phyloP scores from a whole-genome alignment of 2,797 vertebrate species.

The Pipistrellus kuhlii region DNA sequence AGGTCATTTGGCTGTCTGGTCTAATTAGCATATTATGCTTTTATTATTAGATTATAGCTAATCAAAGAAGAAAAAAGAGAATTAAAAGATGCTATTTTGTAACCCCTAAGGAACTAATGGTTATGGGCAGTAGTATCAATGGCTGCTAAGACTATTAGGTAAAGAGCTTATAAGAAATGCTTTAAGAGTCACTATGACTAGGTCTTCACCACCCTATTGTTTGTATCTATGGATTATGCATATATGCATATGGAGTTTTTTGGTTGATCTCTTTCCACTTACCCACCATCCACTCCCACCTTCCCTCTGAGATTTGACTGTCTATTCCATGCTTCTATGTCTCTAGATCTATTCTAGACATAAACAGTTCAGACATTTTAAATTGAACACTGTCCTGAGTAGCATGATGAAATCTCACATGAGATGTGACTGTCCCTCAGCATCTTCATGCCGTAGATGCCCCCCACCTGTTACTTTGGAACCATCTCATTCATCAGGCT shows the following conservation, averaged over 20 bases:
- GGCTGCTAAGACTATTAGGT: neutral
- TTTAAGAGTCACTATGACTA: neutral
- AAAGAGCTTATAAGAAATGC: neutral
- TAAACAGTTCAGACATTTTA: neutral
- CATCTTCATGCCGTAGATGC: neutral
- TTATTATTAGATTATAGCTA: neutral
- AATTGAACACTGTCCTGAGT: neutral
- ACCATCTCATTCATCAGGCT: neutral
- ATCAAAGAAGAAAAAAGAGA: neutral
- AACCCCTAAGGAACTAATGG: neutral
- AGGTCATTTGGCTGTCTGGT: too few relatives aligned
- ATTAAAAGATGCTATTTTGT: conserved; percentile 16
- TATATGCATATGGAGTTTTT: too few relatives aligned
- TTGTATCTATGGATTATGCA: too few relatives aligned
- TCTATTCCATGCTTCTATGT: too few relatives aligned
- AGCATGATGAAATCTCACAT: rapidly evolving
- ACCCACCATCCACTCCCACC: too few relatives aligned
- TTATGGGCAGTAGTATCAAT: neutral
- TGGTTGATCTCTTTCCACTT: too few relatives aligned
- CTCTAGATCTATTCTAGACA: too few relatives aligned
- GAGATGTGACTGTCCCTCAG: neutral
- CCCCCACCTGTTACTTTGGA: neutral
- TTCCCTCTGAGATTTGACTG: too few relatives aligned
- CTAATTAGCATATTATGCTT: too few relatives aligned
- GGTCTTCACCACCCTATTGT: too few relatives aligned